Base-by-base conservation (phyloP, 2,888 invertebrate species). In the Marronus borbonicus region DNA sequence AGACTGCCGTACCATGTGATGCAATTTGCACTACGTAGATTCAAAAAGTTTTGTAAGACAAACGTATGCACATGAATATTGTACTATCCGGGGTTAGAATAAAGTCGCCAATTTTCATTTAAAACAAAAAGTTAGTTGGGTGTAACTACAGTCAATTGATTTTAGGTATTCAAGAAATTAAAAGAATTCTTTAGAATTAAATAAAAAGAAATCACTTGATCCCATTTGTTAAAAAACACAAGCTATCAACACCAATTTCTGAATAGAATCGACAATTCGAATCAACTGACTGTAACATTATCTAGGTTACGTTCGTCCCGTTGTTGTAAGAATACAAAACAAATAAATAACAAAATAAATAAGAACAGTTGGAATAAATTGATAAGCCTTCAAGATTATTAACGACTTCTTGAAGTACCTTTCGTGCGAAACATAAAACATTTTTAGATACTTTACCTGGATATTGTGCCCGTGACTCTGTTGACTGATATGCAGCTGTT, bases 401-500 rank as follows among this genome's bases (percentile, higher is more conserved):
- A 31, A 31, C 31, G 31, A 31, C 31, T 31, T 24, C 24, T 1
- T 24, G 24, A 24, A 24, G 24, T 24, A 24, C 1, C 24, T 24
- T 31, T 31, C 31, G 5, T 4, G 31, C 64, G 31, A 65, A 39
- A n/a, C 3, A n/a, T 17, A 64, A 36, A 52, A 10, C 8, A 52
- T n/a, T n/a, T 3, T n/a, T 20, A 17, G 69, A 49, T n/a, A 77
- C 88, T 91, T 90, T 85, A 96, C 96, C 93, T 96, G 96, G 83
- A 96, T 93, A 85, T 94, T 94, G 87, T 94, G 95, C 81, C 89
- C 91, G 74, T 88, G 89, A 58, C 93, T 93, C 69, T 94, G 94
- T 86, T 96, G 96, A 83, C 92, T 93, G 84, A 97, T 94, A 88
- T 97, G 96, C 88, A 97, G 89, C 88, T 96, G 96, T 87, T 96